Evolutionary conservation across 1,140 invertebrate genomes (phyloP), one percentile per base, ranked within the genome.

Genomic region (Rhagoletis zephyria): DNA sequence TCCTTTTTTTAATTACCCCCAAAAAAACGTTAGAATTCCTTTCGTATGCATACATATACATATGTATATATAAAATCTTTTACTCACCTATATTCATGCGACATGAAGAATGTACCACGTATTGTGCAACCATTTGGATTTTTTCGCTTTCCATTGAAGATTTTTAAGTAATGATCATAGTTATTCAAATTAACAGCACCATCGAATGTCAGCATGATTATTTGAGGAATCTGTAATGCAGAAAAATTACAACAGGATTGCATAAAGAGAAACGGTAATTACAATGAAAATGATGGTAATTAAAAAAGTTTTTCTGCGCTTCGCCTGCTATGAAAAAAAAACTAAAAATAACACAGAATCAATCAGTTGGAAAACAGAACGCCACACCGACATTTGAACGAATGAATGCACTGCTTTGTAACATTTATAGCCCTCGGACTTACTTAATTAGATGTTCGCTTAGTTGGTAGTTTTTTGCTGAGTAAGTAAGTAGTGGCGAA

Each of bases 121-220:
- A 99, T 96, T 0, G 96, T 95, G 92, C 98, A 99, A 10, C 96
- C 97, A 91, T 98, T 98, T 1, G 97, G 97, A 94, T 98, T 98
- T 90, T 95, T 94, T 88, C 96, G 93, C 90, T 96, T 96, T 85
- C 95, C 95, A 89, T 95, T 95, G 90, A 98, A 97, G 67, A 98
- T 96, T 93, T 96, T 96, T 91, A 96, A 95, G 93, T 98, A 98
- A 89, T 97, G 95, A 89, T 97, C 96, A 92, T 95, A 97, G 92
- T 98, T 98, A 91, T 98, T 97, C 90, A 97, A 95, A 93, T 98
- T 99, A 85, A 99, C 95, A 9, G 97, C 97, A 60, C 97, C 98
- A 92, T 98, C 97, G 92, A 99, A 98, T 45, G 97, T 98, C 87
- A 98, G 93, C 89, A 98, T 93, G 88, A 99, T 97, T 94, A 99